A percentile compares a stretch with the other conserved stretches of the same genome.
phyloP scores from a whole-genome alignment of 2,797 vertebrate species.

The Synanceia verrucosa region DNA sequence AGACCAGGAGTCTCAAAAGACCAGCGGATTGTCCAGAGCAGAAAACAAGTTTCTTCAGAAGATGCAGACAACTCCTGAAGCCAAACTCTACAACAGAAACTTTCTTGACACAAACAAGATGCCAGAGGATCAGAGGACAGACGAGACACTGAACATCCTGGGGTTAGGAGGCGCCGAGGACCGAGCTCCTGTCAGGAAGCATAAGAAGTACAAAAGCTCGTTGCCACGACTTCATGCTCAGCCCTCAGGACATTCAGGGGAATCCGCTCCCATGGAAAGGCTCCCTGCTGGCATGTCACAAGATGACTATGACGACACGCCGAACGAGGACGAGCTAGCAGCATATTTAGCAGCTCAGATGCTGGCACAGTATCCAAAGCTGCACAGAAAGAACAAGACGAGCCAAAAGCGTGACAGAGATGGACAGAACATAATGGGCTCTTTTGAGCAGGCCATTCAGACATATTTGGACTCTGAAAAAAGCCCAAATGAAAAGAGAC shows the following conservation, averaged over 20 bases:
- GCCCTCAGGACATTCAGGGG: conserved; percentile 71
- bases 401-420: conserved; percentile 78
- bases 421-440: conserved; percentile 72
- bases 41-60: conserved; percentile 78
- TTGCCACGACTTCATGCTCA: conserved; percentile 74
- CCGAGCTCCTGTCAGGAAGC: conserved; percentile 75
- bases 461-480: conserved; percentile 84
- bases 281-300: conserved; percentile 79
- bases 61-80: conserved; percentile 73
- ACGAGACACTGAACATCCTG: conserved; percentile 90
- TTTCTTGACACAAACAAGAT: conserved; percentile 66
- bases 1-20: conserved; percentile 72
- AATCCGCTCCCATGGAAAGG: conserved; percentile 67
- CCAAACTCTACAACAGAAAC: conserved; percentile 76
- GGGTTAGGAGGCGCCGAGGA: conserved; percentile 81
- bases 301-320: conserved; percentile 81
- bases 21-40: conserved; percentile 65
- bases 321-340: conserved; percentile 87
- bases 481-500: conserved; percentile 77
- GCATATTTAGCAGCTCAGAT: conserved; percentile 88
- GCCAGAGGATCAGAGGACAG: conserved; percentile 85
- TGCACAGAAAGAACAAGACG: conserved; percentile 35
- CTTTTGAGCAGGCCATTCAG: conserved; percentile 83
- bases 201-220: conserved; percentile 77
- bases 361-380: conserved; percentile 85